Percentiles rank a stretch among this genome's conserved stretches.
phyloP scores from a whole-genome alignment of 2,113 vertebrate genomes.

The pig (Sus scrofa) region DNA sequence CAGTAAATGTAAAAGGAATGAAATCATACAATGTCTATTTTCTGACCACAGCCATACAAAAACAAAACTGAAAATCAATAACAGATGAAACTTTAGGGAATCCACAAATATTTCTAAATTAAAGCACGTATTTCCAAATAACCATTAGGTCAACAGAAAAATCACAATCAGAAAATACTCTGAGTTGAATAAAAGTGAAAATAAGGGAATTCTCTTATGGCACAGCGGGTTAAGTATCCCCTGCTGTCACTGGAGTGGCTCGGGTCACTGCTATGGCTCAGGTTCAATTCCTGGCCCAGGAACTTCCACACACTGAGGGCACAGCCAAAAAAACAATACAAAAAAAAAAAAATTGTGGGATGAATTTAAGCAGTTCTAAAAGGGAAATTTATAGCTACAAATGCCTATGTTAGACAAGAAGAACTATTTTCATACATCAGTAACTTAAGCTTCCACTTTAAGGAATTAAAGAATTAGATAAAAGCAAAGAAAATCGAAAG shows the following conservation, averaged over 20 bases:
- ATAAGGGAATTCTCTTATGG: neutral
- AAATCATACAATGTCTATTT: neutral
- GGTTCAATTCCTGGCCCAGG: too few species aligned
- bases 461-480: neutral
- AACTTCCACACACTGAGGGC: too few species aligned
- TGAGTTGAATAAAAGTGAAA: neutral
- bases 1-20: neutral
- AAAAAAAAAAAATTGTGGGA: neutral
- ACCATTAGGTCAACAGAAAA: neutral
- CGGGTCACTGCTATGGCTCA: too few species aligned
- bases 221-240: too few species aligned
- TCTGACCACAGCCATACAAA: neutral
- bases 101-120: neutral
- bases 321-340: too few species aligned
- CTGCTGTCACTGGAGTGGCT: too few species aligned
- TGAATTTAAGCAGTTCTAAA: neutral
- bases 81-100: neutral
- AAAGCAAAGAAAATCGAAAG: neutral
- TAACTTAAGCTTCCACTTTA: neutral
- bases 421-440: neutral
- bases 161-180: neutral
- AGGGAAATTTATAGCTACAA: neutral
- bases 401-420: neutral
- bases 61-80: slow-evolving; percentile 6
- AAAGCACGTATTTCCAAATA: slow-evolving; percentile 8